These are phyloP conservation scores for Lacerta agilis DNA, from an alignment of 2,797 vertebrate genomes.

Conservation along the genomic window DNA sequence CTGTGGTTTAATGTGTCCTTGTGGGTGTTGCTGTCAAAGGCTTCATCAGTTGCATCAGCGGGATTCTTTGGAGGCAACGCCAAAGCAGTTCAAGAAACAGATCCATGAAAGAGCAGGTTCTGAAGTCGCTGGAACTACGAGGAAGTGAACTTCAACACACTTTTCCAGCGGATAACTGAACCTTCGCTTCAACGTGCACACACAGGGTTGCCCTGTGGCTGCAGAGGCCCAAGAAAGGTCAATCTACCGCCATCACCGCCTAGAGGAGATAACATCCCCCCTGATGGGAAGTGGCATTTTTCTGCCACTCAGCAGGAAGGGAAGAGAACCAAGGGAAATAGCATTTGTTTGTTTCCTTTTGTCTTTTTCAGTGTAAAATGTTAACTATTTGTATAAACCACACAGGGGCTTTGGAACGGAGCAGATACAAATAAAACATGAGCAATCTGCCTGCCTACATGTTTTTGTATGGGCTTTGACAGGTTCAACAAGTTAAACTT, in stretches of 20 bases:
- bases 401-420: neutral
- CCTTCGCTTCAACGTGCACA: neutral
- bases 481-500: too few species aligned
- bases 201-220: neutral
- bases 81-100: neutral
- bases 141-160: neutral
- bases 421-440: neutral
- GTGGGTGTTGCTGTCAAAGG: constrained; percentile 12
- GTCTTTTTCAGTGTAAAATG: neutral
- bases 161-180: neutral
- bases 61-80: neutral
- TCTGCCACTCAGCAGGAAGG: neutral
- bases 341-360: neutral
- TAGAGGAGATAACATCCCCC: too few species aligned
- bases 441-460: neutral
- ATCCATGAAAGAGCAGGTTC: neutral
- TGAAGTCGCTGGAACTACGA: neutral
- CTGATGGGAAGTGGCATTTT: too few species aligned
- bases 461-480: neutral
- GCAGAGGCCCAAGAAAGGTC: neutral
- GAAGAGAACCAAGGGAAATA: neutral
- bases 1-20: constrained; percentile 1
- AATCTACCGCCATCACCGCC: neutral
- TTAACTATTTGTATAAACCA: neutral
- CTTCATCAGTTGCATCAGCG: neutral